A percentile compares a stretch with the other conserved stretches of the same genome.
These are phyloP conservation scores for Dromas ardeola DNA, from an alignment of 2,113 vertebrate genomes.

Conservation along the genomic window DNA sequence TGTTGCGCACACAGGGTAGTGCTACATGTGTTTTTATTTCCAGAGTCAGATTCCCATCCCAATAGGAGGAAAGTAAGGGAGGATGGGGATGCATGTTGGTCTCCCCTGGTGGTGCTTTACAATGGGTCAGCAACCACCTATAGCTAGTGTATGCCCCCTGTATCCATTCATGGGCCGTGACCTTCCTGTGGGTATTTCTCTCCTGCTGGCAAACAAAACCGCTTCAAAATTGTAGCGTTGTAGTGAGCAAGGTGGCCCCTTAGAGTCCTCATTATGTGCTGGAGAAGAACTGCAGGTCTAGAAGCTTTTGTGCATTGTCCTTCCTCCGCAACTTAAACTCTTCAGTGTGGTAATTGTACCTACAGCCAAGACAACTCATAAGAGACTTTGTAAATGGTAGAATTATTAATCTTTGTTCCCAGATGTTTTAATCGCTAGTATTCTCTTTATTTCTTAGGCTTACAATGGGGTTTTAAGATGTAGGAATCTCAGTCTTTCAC, in stretches of 20 bases:
- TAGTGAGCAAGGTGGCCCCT: not conserved
- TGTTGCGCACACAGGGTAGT: accelerated
- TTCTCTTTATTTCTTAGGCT: not conserved
- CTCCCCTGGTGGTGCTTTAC: not conserved
- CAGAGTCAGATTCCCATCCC: not conserved
- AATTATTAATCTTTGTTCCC: not conserved
- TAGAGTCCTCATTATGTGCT: not conserved
- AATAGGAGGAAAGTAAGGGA: accelerated
- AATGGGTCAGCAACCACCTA: not conserved
- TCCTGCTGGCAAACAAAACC: not conserved
- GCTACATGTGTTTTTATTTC: accelerated
- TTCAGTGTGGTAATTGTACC: not conserved
- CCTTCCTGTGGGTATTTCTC: not conserved
- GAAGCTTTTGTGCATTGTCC: not conserved
- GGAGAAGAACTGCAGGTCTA: not conserved
- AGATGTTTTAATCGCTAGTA: not conserved
- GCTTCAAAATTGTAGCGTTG: not conserved
- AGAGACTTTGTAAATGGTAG: not conserved
- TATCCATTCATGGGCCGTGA: not conserved
- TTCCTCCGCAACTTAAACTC: not conserved
- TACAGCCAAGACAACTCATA: not conserved
- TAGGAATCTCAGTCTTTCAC: not conserved
- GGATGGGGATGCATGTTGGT: accelerated
- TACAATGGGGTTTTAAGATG: not conserved
- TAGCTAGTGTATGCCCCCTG: accelerated